These are phyloP conservation scores for Spicauda simplicius DNA, from an alignment of 2,888 invertebrate genomes.

Conservation along the genomic window DNA sequence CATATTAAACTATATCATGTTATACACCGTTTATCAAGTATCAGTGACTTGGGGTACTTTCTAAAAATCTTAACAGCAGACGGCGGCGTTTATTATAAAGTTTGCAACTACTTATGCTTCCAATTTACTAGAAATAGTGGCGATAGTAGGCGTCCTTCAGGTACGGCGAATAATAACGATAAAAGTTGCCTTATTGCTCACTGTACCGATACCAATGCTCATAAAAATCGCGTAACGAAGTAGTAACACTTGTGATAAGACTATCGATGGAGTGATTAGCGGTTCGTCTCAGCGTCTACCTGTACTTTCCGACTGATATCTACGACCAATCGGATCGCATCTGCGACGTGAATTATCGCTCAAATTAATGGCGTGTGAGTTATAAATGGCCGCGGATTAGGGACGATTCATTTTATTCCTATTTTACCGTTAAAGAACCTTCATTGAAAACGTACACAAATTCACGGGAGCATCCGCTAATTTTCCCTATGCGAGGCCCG, in stretches of 20 bases:
- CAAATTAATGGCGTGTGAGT: conserved; percentile 85
- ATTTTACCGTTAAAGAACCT: conserved; percentile 83
- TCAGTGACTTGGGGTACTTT: too few species aligned
- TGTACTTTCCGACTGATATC: conserved; percentile 57
- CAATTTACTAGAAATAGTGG: conserved; percentile 3
- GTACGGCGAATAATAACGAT: conserved; percentile 11
- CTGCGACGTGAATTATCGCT: conserved; percentile 74
- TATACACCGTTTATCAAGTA: too few species aligned
- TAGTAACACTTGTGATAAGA: conserved; percentile 32
- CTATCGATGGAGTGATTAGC: conserved; percentile 29
- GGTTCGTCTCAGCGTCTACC: conserved; percentile 42
- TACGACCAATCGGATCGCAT: conserved; percentile 74
- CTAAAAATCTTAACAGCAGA: too few species aligned
- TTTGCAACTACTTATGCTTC: background rate
- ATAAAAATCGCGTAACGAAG: conserved; percentile 39
- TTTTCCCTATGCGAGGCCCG: conserved; percentile 67
- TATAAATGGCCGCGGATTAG: conserved; percentile 84
- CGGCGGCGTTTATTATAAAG: background rate
- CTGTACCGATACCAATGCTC: conserved; percentile 23
- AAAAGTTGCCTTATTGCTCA: conserved; percentile 23
- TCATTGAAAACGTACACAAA: conserved; percentile 85
- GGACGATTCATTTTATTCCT: conserved; percentile 82
- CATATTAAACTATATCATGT: too few species aligned
- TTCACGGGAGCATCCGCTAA: conserved; percentile 81
- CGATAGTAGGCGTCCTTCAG: conserved; percentile 22